A percentile compares a stretch with the other conserved stretches of the same genome.
phyloP scores from a whole-genome alignment of 2,797 vertebrate species.

The Ctenopoma multispine region DNA sequence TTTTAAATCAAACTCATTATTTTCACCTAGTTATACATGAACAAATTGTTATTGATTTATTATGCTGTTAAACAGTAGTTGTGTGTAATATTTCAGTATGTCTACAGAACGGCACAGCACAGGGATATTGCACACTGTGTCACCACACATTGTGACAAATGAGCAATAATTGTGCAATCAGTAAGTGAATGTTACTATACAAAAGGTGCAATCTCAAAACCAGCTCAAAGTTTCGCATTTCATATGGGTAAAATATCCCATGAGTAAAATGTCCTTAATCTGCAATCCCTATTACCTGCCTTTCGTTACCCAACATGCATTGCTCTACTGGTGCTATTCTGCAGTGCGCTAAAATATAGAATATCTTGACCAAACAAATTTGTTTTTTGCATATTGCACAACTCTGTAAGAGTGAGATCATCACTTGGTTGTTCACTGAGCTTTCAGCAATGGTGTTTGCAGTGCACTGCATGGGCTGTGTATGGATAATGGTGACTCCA shows the following conservation, averaged over 20 bases:
- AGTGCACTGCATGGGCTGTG: constrained; percentile 29
- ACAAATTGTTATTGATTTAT: not conserved
- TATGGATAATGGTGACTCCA: constrained; percentile 51
- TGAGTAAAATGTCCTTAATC: constrained; percentile 62
- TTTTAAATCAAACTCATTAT: constrained; percentile 13
- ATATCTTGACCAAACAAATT: constrained; percentile 73
- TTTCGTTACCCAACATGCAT: constrained; percentile 73
- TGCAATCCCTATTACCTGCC: constrained; percentile 60
- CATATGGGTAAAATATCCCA: constrained; percentile 31
- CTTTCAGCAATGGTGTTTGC: constrained; percentile 48
- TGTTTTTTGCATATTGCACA: constrained; percentile 65
- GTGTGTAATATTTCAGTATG: not conserved
- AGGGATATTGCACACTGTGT: not conserved
- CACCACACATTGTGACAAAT: constrained; percentile 24
- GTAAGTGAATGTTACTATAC: constrained; percentile 9
- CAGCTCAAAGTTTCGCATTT: constrained; percentile 19
- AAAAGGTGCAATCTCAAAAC: constrained; percentile 14
- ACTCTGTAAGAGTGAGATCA: constrained; percentile 66
- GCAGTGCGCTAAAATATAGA: constrained; percentile 77
- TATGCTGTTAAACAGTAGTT: not conserved
- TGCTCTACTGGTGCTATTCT: constrained; percentile 68
- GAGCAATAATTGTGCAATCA: constrained; percentile 29
- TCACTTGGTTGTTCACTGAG: constrained; percentile 39
- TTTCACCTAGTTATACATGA: not conserved
- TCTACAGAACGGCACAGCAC: constrained; percentile 16